Evolutionary conservation across 1,140 invertebrate species (phyloP).

Genomic region (Caerostris extrusa): DNA sequence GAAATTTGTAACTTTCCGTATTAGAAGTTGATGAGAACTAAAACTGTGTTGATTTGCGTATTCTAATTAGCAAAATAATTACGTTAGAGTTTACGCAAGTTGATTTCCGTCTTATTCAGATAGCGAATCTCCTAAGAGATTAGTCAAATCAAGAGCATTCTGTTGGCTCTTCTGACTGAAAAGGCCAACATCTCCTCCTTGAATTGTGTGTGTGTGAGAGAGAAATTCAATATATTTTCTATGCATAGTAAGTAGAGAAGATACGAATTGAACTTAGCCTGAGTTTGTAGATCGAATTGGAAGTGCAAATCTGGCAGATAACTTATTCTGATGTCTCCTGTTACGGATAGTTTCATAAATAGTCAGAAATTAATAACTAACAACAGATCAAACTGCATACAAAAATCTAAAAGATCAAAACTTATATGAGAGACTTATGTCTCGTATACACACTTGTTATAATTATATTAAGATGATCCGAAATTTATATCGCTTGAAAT

Average conservation of each 20-base stretch:
- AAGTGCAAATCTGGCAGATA: not conserved
- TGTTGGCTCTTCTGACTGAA: not conserved
- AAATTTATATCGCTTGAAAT: too few species aligned
- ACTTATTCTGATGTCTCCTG: not conserved
- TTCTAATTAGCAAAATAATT: slow-evolving; percentile 36
- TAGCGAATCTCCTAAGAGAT: slow-evolving; percentile 2
- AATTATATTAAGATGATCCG: too few species aligned
- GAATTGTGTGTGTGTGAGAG: not conserved
- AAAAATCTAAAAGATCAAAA: too few species aligned
- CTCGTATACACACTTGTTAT: too few species aligned
- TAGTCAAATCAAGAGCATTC: slow-evolving; percentile 38
- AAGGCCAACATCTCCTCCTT: not conserved
- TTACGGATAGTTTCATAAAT: not conserved
- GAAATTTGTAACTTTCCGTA: not conserved
- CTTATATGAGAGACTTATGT: too few species aligned
- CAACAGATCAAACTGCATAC: not conserved
- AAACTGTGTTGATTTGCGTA: not conserved
- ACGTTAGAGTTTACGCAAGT: slow-evolving; percentile 30
- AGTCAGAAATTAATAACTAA: not conserved
- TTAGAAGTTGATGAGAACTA: not conserved
- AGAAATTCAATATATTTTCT: slow-evolving; percentile 45
- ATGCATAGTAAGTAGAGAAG: slow-evolving; percentile 6
- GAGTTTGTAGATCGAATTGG: not conserved
- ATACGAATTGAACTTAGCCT: not conserved
- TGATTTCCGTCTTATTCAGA: slow-evolving; percentile 26